Evolutionary conservation across 2,113 vertebrate genomes (phyloP), one percentile per base, ranked within the genome.

Genomic region (Osmerus eperlanus): DNA sequence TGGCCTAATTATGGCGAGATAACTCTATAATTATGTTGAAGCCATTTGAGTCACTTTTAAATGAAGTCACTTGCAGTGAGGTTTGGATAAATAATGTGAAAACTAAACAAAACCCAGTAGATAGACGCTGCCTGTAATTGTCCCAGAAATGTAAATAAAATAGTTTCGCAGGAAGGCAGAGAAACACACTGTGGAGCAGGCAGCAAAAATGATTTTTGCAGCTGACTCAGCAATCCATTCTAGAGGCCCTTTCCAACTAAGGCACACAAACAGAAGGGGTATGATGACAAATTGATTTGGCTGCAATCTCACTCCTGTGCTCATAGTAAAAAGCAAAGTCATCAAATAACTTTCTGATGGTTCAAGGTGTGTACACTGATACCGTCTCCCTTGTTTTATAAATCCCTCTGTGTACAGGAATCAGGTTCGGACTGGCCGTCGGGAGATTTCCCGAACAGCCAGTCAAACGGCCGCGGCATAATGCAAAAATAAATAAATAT

Each of bases 1-100:
- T 79, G 74, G 59, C 76, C 85, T 89, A 88, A 89, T 90, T 90
- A 90, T 65, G 65, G 73, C 51, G 62, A 76, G 76, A 85, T 87
- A 85, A 85, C 51, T 12, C 66, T 67, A 80, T 79, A 82, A 89
- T 90, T 85, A 82, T 73, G 68, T 68, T 29, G 56, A 63, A 78
- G 71, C 76, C 77, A 74, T 77, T 62, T 15, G 61, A 64, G 68
- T 77, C 75, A 70, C 74, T 84, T 77, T 73, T 71, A 71, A 11
- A 59, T 70, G 71, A 77, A 64, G 71, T 65, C 69, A 75, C 75
- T 73, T 78, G 61, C 54, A 73, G 69, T 78, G 77, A 78, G 2
- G 1, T 80, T 64, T 76, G 68, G 41, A 77, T 74, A 68, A 84
- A 75, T 78, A 74, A 69, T 14, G 51, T 67, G 69, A 3, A 3